phyloP scores from a whole-genome alignment of 2,888 invertebrate species.

The Plusia festucae region DNA sequence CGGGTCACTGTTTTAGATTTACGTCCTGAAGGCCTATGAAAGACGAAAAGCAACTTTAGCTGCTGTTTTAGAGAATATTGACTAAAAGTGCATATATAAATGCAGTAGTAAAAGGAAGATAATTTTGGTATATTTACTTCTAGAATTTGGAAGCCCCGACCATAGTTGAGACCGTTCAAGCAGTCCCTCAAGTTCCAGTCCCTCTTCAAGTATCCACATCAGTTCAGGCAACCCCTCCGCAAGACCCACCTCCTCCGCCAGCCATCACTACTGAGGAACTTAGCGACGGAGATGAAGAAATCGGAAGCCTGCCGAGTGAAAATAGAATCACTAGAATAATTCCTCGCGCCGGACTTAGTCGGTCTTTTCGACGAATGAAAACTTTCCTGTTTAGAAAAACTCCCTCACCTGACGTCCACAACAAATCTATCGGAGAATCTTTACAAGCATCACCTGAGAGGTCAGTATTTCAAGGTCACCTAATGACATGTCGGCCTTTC shows the following conservation, averaged over 20 bases:
- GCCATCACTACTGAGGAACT: conserved; percentile 18
- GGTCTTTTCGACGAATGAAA: conserved; percentile 74
- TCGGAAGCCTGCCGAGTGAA: conserved; percentile 49
- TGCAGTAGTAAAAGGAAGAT: too few species aligned
- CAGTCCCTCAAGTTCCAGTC: conserved; percentile 34
- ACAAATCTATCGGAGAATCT: conserved; percentile 65
- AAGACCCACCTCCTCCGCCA: conserved; percentile 19
- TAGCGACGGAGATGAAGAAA: conserved; percentile 58
- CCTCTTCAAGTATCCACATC: conserved; percentile 49
- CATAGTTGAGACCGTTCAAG: conserved; percentile 16
- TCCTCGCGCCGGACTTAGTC: conserved; percentile 74
- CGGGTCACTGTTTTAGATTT: too few species aligned
- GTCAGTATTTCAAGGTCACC: too few species aligned
- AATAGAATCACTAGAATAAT: conserved; percentile 60
- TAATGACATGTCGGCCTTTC: too few species aligned
- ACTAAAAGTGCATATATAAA: too few species aligned
- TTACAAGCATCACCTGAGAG: conserved; percentile 68
- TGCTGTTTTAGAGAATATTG: too few species aligned
- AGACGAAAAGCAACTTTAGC: too few species aligned
- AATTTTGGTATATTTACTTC: conserved; percentile 17
- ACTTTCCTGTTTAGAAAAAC: conserved; percentile 66
- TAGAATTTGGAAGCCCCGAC: conserved; percentile 68
- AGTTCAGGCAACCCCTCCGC: conserved; percentile 47
- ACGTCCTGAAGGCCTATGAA: too few species aligned
- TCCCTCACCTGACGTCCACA: conserved; percentile 54